A percentile compares a stretch with the other conserved stretches of the same genome.
Conservation (phyloP, 2,888 invertebrate species). For the Fissipunctia ypsillon region DNA sequence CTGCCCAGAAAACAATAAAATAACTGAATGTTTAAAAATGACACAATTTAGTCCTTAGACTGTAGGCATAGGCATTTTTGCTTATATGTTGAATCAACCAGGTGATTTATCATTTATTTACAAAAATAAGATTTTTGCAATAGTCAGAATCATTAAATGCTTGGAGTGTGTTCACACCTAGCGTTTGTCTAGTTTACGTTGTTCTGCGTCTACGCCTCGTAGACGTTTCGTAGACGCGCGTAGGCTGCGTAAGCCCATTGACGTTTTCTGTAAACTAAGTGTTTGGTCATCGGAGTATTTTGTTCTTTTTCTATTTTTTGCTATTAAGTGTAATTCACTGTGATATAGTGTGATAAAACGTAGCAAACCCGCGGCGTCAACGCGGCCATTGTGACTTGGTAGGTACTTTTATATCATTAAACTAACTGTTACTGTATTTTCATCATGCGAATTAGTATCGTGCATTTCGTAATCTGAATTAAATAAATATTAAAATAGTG, state of each 20-base stretch:
- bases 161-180: not conserved
- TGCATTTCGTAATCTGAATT: slow-evolving; percentile 42
- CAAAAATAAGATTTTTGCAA: not conserved
- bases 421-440: slow-evolving; percentile 2
- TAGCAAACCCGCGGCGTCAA: not conserved
- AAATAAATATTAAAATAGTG: slow-evolving; percentile 16
- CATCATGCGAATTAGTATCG: not conserved
- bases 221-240: not conserved
- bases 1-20: not conserved
- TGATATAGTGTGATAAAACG: not conserved
- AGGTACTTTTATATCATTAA: not conserved
- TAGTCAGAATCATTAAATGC: too few species aligned
- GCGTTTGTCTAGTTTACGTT: not conserved
- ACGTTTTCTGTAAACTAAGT: not conserved
- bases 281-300: not conserved
- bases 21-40: not conserved
- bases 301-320: not conserved
- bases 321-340: not conserved
- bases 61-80: not conserved
- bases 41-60: too few species aligned
- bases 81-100: not conserved
- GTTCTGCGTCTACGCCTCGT: not conserved
- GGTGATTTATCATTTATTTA: not conserved
- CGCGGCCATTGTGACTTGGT: not conserved
- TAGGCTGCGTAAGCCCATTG: not conserved